Percentiles rank a stretch among this genome's conserved stretches.
Conservation (phyloP, 2,797 vertebrate genomes). For the Lates japonicus region DNA sequence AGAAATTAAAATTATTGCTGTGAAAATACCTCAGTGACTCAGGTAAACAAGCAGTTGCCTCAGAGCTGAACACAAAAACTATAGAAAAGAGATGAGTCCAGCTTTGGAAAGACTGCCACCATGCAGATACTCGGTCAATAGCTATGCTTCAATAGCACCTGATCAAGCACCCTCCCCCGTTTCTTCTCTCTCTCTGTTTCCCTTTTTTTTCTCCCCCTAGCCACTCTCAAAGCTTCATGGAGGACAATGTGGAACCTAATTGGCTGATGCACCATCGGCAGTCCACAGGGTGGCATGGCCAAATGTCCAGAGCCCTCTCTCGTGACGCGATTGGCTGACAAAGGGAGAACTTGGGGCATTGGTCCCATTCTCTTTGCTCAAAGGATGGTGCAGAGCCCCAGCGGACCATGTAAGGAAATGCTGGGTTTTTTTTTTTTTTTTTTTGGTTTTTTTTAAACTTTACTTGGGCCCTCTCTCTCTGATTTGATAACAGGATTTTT, state of each 20-base stretch:
- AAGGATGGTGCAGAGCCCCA: slow-evolving; percentile 84
- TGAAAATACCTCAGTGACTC: slow-evolving; percentile 90
- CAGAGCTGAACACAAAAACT: slow-evolving; percentile 81
- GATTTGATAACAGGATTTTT: slow-evolving; percentile 78
- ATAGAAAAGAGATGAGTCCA: slow-evolving; percentile 71
- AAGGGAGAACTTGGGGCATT: slow-evolving; percentile 87
- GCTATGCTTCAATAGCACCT: slow-evolving; percentile 84
- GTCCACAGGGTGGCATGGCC: slow-evolving; percentile 85
- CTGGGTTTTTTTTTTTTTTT: slow-evolving; percentile 65
- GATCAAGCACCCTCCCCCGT: slow-evolving; percentile 83
- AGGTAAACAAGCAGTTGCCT: slow-evolving; percentile 88
- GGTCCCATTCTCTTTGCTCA: too few relatives aligned
- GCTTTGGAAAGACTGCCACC: slow-evolving; percentile 79
- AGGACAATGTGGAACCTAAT: slow-evolving; percentile 90
- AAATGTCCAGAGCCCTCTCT: slow-evolving; percentile 88
- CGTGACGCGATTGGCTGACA: slow-evolving; percentile 91
- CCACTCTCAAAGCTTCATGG: slow-evolving; percentile 90
- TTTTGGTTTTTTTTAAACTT: slow-evolving; percentile 39
- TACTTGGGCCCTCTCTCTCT: slow-evolving; percentile 84
- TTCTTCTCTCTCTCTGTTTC: slow-evolving; percentile 79
- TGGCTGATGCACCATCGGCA: slow-evolving; percentile 88
- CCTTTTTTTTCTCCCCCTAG: slow-evolving; percentile 83
- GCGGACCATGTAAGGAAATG: slow-evolving; percentile 85
- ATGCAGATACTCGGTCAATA: slow-evolving; percentile 76
- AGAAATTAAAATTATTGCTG: slow-evolving; percentile 81